phyloP scores from a whole-genome alignment of 2,113 vertebrate species.

The Leiothrix lutea region DNA sequence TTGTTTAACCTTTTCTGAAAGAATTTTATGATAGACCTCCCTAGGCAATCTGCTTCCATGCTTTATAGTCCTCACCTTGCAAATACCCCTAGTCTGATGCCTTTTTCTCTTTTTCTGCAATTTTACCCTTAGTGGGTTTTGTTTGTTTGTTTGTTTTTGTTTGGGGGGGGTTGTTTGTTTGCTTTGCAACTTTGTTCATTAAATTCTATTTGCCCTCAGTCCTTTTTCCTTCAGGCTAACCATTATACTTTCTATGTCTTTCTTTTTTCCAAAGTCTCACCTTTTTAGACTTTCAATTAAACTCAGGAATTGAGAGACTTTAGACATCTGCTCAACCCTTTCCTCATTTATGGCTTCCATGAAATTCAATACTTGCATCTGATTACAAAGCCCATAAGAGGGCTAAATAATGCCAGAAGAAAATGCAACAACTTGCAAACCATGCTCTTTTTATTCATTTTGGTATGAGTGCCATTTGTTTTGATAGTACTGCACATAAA shows the following conservation, averaged over 20 bases:
- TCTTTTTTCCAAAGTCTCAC: background rate
- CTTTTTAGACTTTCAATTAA: background rate
- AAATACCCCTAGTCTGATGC: background rate
- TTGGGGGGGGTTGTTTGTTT: background rate
- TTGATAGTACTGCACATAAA: background rate
- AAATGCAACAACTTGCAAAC: background rate
- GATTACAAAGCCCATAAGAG: background rate
- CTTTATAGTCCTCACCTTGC: background rate
- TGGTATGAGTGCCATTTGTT: background rate
- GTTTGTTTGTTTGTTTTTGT: background rate
- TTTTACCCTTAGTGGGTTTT: background rate
- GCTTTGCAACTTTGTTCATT: background rate
- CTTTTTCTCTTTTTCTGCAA: background rate
- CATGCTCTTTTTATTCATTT: background rate
- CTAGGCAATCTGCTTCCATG: background rate
- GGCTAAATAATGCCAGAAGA: background rate
- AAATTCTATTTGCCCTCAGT: background rate
- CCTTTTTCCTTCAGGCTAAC: background rate
- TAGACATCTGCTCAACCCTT: background rate
- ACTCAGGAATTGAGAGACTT: background rate
- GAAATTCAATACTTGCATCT: background rate
- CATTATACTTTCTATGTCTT: background rate
- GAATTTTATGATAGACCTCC: background rate
- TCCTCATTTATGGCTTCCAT: background rate
- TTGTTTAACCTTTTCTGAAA: constrained; percentile 14